phyloP scores from a whole-genome alignment of 2,888 invertebrate genomes.

The Dioctria rufipes region DNA sequence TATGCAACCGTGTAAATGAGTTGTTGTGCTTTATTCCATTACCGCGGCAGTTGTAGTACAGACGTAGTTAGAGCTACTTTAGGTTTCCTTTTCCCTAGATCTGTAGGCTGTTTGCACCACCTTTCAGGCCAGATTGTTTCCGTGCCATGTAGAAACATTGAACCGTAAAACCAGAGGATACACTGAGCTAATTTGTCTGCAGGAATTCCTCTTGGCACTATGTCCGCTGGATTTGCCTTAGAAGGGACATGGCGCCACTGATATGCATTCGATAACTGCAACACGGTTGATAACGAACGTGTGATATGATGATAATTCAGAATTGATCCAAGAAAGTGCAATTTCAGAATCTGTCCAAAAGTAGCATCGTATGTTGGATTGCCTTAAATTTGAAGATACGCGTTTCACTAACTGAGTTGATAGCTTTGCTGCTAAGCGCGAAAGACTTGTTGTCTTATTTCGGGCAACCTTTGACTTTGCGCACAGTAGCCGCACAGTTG shows the following conservation, averaged over 20 bases:
- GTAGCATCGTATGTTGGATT: too few species aligned
- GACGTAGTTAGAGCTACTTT: neutral
- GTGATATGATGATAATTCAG: slow-evolving; percentile 19
- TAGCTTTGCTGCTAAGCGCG: too few species aligned
- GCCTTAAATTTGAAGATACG: too few species aligned
- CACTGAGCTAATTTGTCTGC: slow-evolving; percentile 50
- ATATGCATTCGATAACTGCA: slow-evolving; percentile 7
- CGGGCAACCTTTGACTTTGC: too few species aligned
- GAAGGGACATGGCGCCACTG: slow-evolving; percentile 51
- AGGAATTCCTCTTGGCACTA: slow-evolving; percentile 51
- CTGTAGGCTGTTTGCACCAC: neutral
- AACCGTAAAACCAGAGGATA: slow-evolving; percentile 56
- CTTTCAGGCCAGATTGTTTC: neutral
- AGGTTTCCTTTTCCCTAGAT: neutral
- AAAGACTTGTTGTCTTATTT: too few species aligned
- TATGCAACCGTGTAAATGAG: neutral
- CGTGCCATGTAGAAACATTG: neutral
- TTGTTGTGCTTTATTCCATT: neutral
- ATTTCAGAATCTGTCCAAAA: slow-evolving; percentile 41
- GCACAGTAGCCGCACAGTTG: too few species aligned
- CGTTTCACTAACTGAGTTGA: too few species aligned
- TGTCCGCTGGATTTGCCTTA: slow-evolving; percentile 53
- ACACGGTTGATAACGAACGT: slow-evolving; percentile 49
- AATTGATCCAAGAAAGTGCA: slow-evolving; percentile 44
- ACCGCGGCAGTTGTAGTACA: neutral